Conservation (phyloP, 2,888 invertebrate species). For the Eristalinus aeneus region DNA sequence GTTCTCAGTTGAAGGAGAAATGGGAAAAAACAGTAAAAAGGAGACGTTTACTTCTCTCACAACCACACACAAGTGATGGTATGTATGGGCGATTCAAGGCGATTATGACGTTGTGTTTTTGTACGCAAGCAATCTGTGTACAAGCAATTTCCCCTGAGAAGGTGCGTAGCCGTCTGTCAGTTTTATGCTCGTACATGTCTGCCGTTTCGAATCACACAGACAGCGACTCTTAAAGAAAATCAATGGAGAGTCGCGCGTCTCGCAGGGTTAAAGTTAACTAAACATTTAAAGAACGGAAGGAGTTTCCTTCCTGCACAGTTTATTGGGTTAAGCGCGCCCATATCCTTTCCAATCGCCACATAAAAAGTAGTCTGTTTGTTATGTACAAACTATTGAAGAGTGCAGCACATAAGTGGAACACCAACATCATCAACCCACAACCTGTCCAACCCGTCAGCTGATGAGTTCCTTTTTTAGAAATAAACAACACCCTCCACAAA, state of each 20-base stretch:
- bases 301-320: neutral
- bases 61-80: neutral
- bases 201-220: neutral
- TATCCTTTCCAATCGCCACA: neutral
- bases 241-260: neutral
- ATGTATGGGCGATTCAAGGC: neutral
- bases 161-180: neutral
- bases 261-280: neutral
- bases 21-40: neutral
- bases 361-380: neutral
- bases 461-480: constrained; percentile 17
- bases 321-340: no score
- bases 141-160: neutral
- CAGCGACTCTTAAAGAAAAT: neutral
- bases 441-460: constrained; percentile 35
- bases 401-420: constrained; percentile 17
- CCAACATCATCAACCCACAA: neutral
- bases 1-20: neutral
- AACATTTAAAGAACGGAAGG: neutral
- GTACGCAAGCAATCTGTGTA: neutral
- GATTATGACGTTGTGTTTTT: neutral
- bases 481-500: neutral
- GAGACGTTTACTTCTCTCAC: neutral
- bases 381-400: neutral
- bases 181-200: neutral